A percentile compares a stretch with the other conserved stretches of the same genome.
Evolutionary conservation across 2,797 vertebrate species (phyloP).

Genomic region (Oryzias sinensis): DNA sequence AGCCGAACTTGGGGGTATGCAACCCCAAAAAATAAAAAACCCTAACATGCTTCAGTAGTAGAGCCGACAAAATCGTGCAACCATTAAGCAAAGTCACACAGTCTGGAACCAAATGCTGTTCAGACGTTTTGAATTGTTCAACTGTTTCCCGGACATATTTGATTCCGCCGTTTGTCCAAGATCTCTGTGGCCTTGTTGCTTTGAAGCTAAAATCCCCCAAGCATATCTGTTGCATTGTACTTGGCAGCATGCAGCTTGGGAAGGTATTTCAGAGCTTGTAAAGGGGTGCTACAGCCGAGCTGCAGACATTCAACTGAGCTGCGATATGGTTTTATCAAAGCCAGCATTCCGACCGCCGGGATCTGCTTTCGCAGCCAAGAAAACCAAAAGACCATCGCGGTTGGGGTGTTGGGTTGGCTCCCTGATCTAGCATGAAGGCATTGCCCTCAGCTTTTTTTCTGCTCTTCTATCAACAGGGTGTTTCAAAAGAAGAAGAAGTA

Average conservation of each 20-base stretch:
- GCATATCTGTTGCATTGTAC: slow-evolving; percentile 44
- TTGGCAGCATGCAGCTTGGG: slow-evolving; percentile 43
- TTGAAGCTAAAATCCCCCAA: slow-evolving; percentile 47
- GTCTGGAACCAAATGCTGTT: slow-evolving; percentile 10
- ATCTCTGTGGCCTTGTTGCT: slow-evolving; percentile 28
- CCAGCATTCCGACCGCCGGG: slow-evolving; percentile 28
- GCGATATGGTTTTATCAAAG: slow-evolving; percentile 61
- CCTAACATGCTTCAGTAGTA: slow-evolving; percentile 6
- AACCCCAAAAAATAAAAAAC: slow-evolving; percentile 3
- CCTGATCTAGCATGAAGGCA: not conserved
- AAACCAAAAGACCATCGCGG: not conserved
- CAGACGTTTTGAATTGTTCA: slow-evolving; percentile 14
- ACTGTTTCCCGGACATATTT: slow-evolving; percentile 10
- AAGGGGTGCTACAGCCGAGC: slow-evolving; percentile 24
- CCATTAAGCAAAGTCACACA: slow-evolving; percentile 20
- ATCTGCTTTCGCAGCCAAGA: slow-evolving; percentile 35
- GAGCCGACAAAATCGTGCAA: slow-evolving; percentile 19
- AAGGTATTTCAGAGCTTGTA: slow-evolving; percentile 56
- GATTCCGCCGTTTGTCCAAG: slow-evolving; percentile 32
- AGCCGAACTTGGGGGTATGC: not conserved
- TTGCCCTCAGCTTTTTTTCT: slow-evolving; percentile 57
- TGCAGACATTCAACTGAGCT: slow-evolving; percentile 26
- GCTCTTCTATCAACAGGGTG: slow-evolving; percentile 59
- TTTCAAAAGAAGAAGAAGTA: slow-evolving; percentile 78
- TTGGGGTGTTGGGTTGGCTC: not conserved